Conservation (phyloP, 2,113 vertebrate genomes). For the Sitta europaea region DNA sequence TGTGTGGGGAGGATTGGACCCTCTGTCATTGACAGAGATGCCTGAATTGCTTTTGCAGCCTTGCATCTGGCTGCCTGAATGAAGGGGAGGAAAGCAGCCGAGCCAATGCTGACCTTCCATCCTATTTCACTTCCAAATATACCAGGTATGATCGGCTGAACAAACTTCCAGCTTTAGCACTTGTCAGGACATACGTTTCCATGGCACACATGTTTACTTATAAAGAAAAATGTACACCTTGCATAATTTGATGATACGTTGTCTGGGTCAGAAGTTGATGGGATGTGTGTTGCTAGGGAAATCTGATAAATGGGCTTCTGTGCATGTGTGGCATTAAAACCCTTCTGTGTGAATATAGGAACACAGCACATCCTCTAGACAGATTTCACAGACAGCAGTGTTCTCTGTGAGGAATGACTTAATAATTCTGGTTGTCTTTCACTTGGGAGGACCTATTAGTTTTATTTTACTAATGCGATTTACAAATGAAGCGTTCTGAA, state of each 20-base stretch:
- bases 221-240: not conserved
- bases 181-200: slow-evolving; percentile 6
- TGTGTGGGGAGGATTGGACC: slow-evolving; percentile 13
- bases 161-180: slow-evolving; percentile 10
- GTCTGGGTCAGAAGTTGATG: not conserved
- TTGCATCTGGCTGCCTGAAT: slow-evolving; percentile 41
- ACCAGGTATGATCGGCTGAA: not conserved
- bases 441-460: not conserved
- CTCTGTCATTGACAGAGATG: slow-evolving; percentile 52
- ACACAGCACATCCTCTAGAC: not conserved
- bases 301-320: not conserved
- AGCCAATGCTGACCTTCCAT: not conserved
- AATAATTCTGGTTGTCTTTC: not conserved
- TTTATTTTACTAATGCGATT: not conserved
- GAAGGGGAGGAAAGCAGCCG: slow-evolving; percentile 23
- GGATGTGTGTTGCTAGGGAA: not conserved
- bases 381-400: not conserved
- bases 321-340: not conserved
- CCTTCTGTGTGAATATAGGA: not conserved
- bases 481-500: not conserved
- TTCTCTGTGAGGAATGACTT: not conserved
- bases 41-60: slow-evolving; percentile 52
- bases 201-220: not conserved
- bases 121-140: slow-evolving; percentile 26
- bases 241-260: not conserved